phyloP scores from a whole-genome alignment of 2,888 invertebrate genomes.

The Brenthis ino region DNA sequence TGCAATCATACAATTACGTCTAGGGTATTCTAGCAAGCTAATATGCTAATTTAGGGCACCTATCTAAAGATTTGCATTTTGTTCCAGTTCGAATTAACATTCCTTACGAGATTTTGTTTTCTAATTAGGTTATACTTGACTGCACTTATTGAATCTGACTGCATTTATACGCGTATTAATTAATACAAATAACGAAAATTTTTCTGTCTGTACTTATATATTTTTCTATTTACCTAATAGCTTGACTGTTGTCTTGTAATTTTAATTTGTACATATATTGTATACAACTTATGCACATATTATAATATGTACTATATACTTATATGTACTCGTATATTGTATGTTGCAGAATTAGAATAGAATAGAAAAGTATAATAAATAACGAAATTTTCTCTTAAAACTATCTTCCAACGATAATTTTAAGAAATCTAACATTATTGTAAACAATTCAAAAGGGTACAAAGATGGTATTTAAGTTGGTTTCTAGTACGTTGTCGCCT shows the following conservation, averaged over 20 bases:
- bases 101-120: constrained; percentile 19
- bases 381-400: constrained; percentile 36
- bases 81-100: constrained; percentile 5
- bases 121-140: constrained; percentile 6
- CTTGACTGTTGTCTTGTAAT: too few species aligned
- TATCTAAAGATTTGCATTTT: constrained; percentile 1
- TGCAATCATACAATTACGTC: too few species aligned
- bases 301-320: too few species aligned
- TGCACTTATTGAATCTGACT: constrained; percentile 1
- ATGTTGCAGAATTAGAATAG: too few species aligned
- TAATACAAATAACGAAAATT: too few species aligned
- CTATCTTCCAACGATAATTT: background rate
- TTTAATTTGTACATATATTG: constrained; percentile 23
- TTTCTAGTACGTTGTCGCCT: constrained; percentile 37
- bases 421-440: background rate
- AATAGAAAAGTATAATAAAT: too few species aligned
- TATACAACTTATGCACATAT: too few species aligned
- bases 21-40: too few species aligned
- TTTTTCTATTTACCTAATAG: too few species aligned
- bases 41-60: background rate
- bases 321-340: too few species aligned
- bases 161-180: too few species aligned
- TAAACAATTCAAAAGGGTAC: constrained; percentile 10
- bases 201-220: too few species aligned
- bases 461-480: constrained; percentile 19